Evolutionary conservation across 2,113 vertebrate species (phyloP).

Genomic region (Ammospiza nelsoni): DNA sequence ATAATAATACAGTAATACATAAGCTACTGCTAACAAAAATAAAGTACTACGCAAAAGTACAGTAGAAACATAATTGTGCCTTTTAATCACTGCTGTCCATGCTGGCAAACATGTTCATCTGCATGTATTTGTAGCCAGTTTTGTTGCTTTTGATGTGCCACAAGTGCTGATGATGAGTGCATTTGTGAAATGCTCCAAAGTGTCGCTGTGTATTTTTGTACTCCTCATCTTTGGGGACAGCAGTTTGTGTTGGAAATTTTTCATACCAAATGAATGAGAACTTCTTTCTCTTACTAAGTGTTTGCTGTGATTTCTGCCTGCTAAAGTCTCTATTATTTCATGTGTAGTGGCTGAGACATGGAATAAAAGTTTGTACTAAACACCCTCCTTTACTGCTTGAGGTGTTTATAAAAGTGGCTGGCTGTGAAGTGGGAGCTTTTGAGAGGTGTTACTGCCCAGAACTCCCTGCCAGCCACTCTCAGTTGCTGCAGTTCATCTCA

Average conservation of each 20-base stretch:
- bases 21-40: background rate
- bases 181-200: background rate
- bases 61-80: background rate
- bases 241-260: background rate
- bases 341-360: rapidly evolving
- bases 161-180: background rate
- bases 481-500: background rate
- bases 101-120: background rate
- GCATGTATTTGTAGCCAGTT: background rate
- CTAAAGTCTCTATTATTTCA: background rate
- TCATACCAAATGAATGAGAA: background rate
- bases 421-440: background rate
- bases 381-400: background rate
- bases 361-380: background rate
- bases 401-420: background rate
- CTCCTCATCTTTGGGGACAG: background rate
- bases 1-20: background rate
- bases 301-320: background rate
- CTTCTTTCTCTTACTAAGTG: background rate
- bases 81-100: background rate
- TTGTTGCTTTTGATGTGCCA: background rate
- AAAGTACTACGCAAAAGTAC: background rate
- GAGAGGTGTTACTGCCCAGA: background rate
- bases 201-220: background rate
- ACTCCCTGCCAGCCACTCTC: background rate